These are phyloP conservation scores for Lepeophtheirus nordmannii DNA, from an alignment of 2,888 invertebrate genomes.

Conservation along the genomic window DNA sequence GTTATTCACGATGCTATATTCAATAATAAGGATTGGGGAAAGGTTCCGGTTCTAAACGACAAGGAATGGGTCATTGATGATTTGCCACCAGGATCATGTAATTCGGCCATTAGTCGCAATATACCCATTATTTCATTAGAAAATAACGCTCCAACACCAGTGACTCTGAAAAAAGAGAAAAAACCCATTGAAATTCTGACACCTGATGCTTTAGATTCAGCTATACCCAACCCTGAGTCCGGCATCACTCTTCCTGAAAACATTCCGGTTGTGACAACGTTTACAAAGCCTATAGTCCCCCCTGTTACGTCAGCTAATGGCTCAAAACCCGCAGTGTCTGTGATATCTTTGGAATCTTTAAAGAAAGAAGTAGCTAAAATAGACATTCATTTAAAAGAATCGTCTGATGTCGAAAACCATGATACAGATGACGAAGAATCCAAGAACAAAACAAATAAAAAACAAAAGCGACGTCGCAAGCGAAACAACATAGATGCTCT, in stretches of 20 bases:
- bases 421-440: not conserved
- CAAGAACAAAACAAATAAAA: not conserved
- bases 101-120: no score
- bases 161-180: not conserved
- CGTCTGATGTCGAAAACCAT: no score
- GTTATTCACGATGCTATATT: not conserved
- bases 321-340: not conserved
- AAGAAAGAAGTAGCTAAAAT: not conserved
- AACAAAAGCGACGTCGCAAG: conserved; percentile 14
- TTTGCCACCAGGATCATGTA: not conserved
- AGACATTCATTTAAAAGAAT: no score
- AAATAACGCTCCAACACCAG: not conserved
- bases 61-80: conserved; percentile 2
- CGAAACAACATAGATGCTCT: not conserved
- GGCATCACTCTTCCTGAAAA: not conserved
- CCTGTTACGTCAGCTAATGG: not conserved
- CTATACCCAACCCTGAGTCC: not conserved
- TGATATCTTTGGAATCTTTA: not conserved
- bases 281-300: no score
- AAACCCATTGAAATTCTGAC: not conserved
- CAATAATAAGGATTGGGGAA: not conserved
- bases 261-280: no score
- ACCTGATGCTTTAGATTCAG: not conserved
- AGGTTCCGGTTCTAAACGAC: not conserved
- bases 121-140: not conserved